Evolutionary conservation across 2,113 vertebrate genomes (phyloP), one percentile per base, ranked within the genome.

Genomic region (Cranoglanis bouderius): DNA sequence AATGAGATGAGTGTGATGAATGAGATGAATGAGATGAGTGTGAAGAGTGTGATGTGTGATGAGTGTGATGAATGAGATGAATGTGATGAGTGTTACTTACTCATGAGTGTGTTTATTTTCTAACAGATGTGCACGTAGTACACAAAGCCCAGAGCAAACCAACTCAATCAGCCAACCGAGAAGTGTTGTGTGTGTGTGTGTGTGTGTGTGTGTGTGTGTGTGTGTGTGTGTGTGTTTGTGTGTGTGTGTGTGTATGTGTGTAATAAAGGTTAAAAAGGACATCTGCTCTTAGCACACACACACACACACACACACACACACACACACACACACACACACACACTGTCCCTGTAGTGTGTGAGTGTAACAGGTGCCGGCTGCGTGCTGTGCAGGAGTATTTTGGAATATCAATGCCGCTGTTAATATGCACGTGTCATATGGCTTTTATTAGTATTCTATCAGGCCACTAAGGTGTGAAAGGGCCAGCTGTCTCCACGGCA

Each of bases 391-490:
- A 57, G 84, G 93, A 94, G 94, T 94, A 94, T 93, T 92, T 93
- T 93, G 89, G 93, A 95, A 95, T 95, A 93, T 94, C 93, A 95
- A 95, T 94, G 91, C 87, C 88, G 82, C 91, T 92, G 92, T 95
- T 94, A 91, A 93, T 94, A 94, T 95, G 91, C 95, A 89, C 92
- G 91, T 93, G 93, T 95, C 93, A 94, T 94, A 92, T 93, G 90
- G 92, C 89, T 93, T 95, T 95, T 94, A 96, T 95, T 95, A 95
- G 95, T 93, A 94, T 95, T 95, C 94, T 92, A 94, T 95, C 93
- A 93, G 93, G 84, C 91, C 92, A 93, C 94, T 94, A 93, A 94
- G 94, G 90, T 82, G 86, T 92, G 65, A 70, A 70, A 70, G n/a
- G 32, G 5, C 65, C 65, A 70, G 65, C 65, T 35, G 65, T 70